Evolutionary conservation across 2,888 invertebrate species (phyloP), one percentile per base, ranked within the genome.

Genomic region (Agrotis puta): DNA sequence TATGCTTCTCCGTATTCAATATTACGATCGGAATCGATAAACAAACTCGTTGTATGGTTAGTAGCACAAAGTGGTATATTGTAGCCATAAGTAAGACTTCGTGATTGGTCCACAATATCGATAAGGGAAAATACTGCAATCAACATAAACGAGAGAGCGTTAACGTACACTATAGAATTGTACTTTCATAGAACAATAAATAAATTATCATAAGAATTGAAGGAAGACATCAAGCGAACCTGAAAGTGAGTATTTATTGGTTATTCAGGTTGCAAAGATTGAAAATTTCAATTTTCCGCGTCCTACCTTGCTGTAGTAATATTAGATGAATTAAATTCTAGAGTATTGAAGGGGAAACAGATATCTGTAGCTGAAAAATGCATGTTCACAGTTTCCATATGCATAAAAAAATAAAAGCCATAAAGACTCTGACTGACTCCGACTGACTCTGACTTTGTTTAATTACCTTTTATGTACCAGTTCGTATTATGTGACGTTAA

Each of bases 251-350:
- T 47, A 33, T 80, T 33, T 33, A 33, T 33, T 33, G 33, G 39
- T 39, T 84, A 72, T 74, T 79, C 59, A 68, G 62, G 74, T 70
- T 54, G 64, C 66, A 74, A 72, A 83, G 68, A 70, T 74, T 59
- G 70, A 80, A 59, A 74, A 74, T 84, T 72, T 74, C 65, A 75
- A 79, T 83, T 75, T 33, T 78, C 70, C 74, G 62, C 64, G 45
- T 77, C 66, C 50, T 66, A 27, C 54, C 51, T 58, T 74, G 24
- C 45, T 54, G 18, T 27, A 64, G 66, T 50, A 74, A 64, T 61
- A 69, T 58, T 65, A 50, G 66, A 56, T 64, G 70, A 72, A 77
- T 74, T 72, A 72, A 68, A 62, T 73, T 48, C 48, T 62, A 61
- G 65, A 76, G 33, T 45, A 47, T 57, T 53, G 56, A 64, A 65